Evolutionary conservation across 1,140 invertebrate genomes (phyloP), one percentile per base, ranked within the genome.

Genomic region (Andricus grossulariae): DNA sequence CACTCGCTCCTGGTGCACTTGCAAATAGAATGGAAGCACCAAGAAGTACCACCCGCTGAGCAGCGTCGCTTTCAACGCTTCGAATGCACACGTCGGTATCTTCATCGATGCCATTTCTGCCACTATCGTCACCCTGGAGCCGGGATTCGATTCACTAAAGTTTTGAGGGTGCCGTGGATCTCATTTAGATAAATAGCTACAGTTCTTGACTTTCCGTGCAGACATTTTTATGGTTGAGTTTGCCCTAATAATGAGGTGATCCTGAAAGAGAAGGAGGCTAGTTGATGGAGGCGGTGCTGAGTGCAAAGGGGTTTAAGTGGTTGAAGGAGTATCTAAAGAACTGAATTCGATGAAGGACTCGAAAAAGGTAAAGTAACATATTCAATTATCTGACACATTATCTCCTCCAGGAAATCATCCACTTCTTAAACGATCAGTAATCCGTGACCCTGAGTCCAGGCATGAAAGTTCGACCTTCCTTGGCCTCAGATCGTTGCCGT

Each of bases 11-110:
- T 66, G 57, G 25, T 39, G 57, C 57, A 60, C 21, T 11, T 16
- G 21, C 21, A 19, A 60, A 32, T 19, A 21, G 21, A 60, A 32
- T 60, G 57, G 25, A 32, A 60, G 57, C 39, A 45, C 39, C 39
- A 51, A 70, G 49, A 25, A 16, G 50, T 18, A 49, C 74, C 74
- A 75, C 74, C 74, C 74, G 55, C 75, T 57, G 75, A 50, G 18
- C 13, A 50, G 57, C 60, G 21, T 71, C 57, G 57, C 72, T 55
- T 57, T 75, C 60, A 71, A 45, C 74, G 60, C 74, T 70, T 50
- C 50, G 73, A 25, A 25, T 60, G 74, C 45, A 49, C 25, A 16
- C 16, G 55, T 19, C 50, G 19, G n/a, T 70, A 51, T 71, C 74
- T 71, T 70, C 74, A 75, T 71, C 60, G 55, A 32, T 74, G 18